phyloP scores from a whole-genome alignment of 1,140 invertebrate genomes.

The Atta texana region DNA sequence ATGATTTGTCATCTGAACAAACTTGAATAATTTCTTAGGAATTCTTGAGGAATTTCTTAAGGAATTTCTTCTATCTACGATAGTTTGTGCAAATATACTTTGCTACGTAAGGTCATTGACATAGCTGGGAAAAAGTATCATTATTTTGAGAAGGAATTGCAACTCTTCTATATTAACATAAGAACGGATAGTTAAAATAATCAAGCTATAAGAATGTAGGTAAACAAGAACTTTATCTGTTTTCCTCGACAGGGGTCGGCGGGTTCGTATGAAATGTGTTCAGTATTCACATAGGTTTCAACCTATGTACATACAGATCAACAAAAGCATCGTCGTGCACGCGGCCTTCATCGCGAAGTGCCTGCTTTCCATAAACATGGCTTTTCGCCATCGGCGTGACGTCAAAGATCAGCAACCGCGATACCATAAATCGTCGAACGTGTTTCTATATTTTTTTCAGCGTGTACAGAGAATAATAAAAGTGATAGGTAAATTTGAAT shows the following conservation, averaged over 20 bases:
- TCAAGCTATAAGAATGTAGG: neutral
- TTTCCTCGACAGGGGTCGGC: slow-evolving; percentile 17
- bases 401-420: slow-evolving; percentile 43
- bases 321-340: slow-evolving; percentile 53
- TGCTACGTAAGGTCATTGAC: neutral
- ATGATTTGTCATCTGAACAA: neutral
- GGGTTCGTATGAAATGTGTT: slow-evolving; percentile 42
- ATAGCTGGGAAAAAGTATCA: neutral
- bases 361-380: slow-evolving; percentile 65
- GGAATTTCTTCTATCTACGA: neutral
- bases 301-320: slow-evolving; percentile 28
- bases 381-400: slow-evolving; percentile 30
- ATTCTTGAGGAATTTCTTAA: no score
- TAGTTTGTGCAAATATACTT: neutral
- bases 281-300: slow-evolving; percentile 30
- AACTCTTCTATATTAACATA: neutral
- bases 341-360: slow-evolving; percentile 48
- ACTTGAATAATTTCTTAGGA: neutral
- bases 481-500: neutral
- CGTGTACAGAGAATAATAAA: neutral
- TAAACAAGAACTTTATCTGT: neutral
- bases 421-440: slow-evolving; percentile 45
- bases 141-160: neutral
- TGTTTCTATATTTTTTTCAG: slow-evolving; percentile 22
- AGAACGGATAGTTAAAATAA: neutral